phyloP scores from a whole-genome alignment of 1,140 invertebrate genomes.

The Amyelois transitella region DNA sequence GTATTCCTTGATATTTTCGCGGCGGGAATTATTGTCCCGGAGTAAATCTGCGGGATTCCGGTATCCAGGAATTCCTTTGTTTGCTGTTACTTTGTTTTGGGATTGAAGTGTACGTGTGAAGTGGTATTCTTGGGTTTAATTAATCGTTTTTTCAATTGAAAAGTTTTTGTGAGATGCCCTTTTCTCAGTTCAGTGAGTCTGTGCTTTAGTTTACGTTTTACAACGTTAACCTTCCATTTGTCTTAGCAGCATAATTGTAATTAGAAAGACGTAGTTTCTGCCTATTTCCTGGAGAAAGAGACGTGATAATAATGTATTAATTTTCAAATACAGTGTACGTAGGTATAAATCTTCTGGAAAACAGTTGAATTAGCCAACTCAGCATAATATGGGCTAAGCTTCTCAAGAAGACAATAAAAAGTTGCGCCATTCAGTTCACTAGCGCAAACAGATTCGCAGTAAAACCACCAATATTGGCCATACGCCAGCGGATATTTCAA shows the following conservation, averaged over 20 bases:
- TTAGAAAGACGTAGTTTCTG: too few relatives aligned
- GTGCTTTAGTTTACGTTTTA: too few relatives aligned
- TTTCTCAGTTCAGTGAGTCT: too few relatives aligned
- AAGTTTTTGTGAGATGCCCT: too few relatives aligned
- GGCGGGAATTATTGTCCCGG: not conserved
- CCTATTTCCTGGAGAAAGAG: too few relatives aligned
- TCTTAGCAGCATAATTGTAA: too few relatives aligned
- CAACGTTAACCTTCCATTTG: too few relatives aligned
- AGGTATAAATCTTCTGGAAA: not conserved
- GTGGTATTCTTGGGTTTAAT: too few relatives aligned
- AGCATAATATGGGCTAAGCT: not conserved
- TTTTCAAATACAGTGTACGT: not conserved
- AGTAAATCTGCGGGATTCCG: not conserved
- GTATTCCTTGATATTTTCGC: not conserved
- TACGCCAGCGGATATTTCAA: constrained; percentile 6
- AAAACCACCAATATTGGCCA: constrained; percentile 13
- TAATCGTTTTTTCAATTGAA: too few relatives aligned
- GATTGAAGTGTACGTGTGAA: not conserved
- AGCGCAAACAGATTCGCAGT: constrained; percentile 16
- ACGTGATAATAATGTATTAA: too few relatives aligned
- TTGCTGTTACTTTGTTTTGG: not conserved
- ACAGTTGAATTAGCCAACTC: not conserved
- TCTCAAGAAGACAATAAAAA: not conserved
- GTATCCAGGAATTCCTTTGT: not conserved
- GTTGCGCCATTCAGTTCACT: not conserved